phyloP scores from a whole-genome alignment of 2,113 vertebrate species.

The Antechinus stuartii region DNA sequence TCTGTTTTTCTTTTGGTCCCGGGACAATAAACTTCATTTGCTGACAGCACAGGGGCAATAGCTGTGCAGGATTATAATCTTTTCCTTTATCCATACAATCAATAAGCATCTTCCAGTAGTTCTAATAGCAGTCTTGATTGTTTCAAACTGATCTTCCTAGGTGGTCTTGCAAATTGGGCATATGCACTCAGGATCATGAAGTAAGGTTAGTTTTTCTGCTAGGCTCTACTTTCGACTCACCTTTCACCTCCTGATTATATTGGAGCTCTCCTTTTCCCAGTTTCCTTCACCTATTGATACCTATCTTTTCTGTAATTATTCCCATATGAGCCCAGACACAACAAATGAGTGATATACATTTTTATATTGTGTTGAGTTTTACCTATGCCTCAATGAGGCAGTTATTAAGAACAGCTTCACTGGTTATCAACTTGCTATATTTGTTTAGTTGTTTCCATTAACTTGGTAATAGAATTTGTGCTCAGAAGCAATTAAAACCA shows the following conservation, averaged over 20 bases:
- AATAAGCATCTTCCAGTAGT: background rate
- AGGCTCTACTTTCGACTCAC: slow-evolving; percentile 35
- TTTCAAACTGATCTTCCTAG: background rate
- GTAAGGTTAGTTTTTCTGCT: slow-evolving; percentile 36
- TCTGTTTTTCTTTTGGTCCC: slow-evolving; percentile 12
- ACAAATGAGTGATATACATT: slow-evolving; percentile 60
- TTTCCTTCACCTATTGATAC: slow-evolving; percentile 1
- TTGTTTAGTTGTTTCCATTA: slow-evolving; percentile 76
- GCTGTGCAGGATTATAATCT: background rate
- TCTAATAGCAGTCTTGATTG: slow-evolving; percentile 45
- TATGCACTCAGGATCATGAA: slow-evolving; percentile 30
- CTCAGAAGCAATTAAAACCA: slow-evolving; percentile 75
- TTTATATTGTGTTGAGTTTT: slow-evolving; percentile 74
- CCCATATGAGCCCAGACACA: slow-evolving; percentile 51
- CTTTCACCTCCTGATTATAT: slow-evolving; percentile 46
- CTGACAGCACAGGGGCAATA: background rate
- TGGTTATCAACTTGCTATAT: slow-evolving; percentile 70
- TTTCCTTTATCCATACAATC: background rate
- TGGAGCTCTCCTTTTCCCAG: slow-evolving; percentile 5
- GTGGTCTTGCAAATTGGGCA: slow-evolving; percentile 65
- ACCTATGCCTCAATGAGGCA: slow-evolving; percentile 51
- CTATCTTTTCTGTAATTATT: slow-evolving; percentile 59
- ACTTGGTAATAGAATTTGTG: slow-evolving; percentile 61
- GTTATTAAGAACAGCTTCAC: slow-evolving; percentile 77
- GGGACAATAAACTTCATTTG: background rate